phyloP scores from a whole-genome alignment of 1,140 invertebrate genomes.

The Oedothorax gibbosus region DNA sequence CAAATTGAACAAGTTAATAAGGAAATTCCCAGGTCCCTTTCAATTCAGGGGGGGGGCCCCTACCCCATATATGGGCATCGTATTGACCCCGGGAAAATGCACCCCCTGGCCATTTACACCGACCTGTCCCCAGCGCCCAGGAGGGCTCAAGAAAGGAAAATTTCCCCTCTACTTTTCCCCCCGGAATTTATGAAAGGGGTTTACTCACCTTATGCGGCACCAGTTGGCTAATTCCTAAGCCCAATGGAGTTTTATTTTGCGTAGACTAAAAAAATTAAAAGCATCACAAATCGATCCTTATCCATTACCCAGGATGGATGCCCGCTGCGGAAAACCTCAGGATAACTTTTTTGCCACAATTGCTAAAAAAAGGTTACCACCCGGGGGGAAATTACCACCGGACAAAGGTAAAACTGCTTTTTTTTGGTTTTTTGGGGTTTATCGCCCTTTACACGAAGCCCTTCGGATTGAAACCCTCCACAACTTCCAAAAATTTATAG shows the following conservation, averaged over 20 bases:
- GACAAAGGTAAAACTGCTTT: neutral
- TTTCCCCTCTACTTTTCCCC: conserved; percentile 65
- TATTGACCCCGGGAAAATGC: neutral
- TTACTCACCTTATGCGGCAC: conserved; percentile 67
- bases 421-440: conserved; percentile 64
- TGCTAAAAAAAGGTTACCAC: conserved; percentile 68
- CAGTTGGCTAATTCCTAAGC: conserved; percentile 70
- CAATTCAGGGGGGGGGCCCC: neutral
- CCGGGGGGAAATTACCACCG: conserved; percentile 62
- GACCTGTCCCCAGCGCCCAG: neutral
- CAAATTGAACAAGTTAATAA: no score
- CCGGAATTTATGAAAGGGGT: conserved; percentile 66
- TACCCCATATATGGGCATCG: neutral
- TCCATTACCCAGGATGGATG: conserved; percentile 72
- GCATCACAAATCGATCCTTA: conserved; percentile 69
- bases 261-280: conserved; percentile 72
- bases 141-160: neutral
- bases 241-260: conserved; percentile 68
- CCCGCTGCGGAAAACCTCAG: conserved; percentile 7
- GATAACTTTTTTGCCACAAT: neutral
- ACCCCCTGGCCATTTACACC: neutral
- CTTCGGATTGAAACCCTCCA: conserved; percentile 69
- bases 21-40: neutral
- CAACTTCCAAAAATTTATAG: conserved; percentile 68
- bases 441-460: conserved; percentile 65